Conservation (phyloP, 2,113 vertebrate species). For the Platysternon megacephalum region DNA sequence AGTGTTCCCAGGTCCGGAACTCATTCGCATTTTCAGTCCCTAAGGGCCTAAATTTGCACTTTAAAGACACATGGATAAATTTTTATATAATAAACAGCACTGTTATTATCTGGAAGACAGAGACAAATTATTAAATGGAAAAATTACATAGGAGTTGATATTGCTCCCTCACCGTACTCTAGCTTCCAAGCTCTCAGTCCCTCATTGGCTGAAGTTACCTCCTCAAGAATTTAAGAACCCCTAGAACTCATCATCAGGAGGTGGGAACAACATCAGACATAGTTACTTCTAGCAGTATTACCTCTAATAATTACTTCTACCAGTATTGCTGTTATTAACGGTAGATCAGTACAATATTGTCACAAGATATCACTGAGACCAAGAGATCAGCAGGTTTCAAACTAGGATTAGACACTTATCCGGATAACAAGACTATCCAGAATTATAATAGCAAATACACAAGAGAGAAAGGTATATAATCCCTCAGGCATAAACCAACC, state of each 20-base stretch:
- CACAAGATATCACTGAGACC: neutral
- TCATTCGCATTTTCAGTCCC: neutral
- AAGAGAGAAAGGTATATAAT: neutral
- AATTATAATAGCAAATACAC: neutral
- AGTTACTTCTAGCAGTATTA: neutral
- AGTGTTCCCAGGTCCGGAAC: neutral
- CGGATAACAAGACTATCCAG: neutral
- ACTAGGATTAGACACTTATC: neutral
- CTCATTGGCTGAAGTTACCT: neutral
- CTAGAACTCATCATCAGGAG: neutral
- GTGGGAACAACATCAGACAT: neutral
- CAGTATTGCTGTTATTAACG: neutral
- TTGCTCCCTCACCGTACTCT: neutral
- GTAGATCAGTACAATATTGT: neutral
- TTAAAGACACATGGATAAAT: neutral
- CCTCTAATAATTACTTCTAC: neutral
- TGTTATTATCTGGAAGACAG: neutral
- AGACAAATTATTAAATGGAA: fast-evolving
- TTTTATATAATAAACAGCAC: neutral
- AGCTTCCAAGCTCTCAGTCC: neutral
- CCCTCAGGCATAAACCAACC: neutral
- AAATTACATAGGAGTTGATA: neutral
- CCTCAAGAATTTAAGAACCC: neutral
- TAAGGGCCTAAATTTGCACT: neutral
- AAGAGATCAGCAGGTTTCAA: neutral